Percentiles rank a stretch among this genome's conserved stretches.
Conservation (phyloP, 2,888 invertebrate genomes). For the Dryocosmus kuriphilus region DNA sequence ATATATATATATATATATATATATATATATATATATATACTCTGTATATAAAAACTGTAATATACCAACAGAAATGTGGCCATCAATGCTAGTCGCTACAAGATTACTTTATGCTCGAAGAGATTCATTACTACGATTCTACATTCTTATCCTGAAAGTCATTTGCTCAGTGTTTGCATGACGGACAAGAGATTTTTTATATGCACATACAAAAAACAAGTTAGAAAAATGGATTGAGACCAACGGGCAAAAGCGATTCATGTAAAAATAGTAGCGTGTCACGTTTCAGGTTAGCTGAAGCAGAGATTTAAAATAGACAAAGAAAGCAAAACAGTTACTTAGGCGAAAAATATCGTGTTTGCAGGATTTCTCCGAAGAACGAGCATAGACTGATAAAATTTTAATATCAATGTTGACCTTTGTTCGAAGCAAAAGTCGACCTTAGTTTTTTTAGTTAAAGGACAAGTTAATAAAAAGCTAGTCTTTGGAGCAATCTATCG, state of each 20-base stretch:
- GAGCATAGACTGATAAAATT: constrained; percentile 35
- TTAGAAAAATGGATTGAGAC: constrained; percentile 39
- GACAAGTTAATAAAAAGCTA: constrained; percentile 26
- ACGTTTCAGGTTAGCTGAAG: constrained; percentile 61
- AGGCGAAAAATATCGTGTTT: constrained; percentile 20
- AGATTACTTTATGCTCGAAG: not conserved
- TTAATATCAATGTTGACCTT: not conserved
- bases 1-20: too few relatives aligned
- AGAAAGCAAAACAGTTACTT: not conserved
- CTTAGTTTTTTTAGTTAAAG: constrained; percentile 8
- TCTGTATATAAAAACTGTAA: too few relatives aligned
- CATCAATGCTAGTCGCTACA: constrained; percentile 16
- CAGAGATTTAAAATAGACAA: constrained; percentile 61
- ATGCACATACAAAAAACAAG: not conserved
- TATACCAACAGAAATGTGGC: not conserved
- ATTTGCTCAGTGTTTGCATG: not conserved
- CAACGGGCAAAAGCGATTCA: constrained; percentile 59
- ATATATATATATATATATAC: too few relatives aligned
- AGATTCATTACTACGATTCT: not conserved
- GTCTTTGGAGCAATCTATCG: constrained; percentile 29
- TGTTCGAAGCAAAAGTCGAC: not conserved
- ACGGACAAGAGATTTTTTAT: not conserved
- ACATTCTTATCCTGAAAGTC: constrained; percentile 10
- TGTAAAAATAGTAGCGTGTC: constrained; percentile 64
- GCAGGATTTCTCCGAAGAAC: constrained; percentile 26